A percentile compares a stretch with the other conserved stretches of the same genome.
These are phyloP conservation scores for Noturus placidus DNA, from an alignment of 2,113 vertebrate species.

Conservation along the genomic window DNA sequence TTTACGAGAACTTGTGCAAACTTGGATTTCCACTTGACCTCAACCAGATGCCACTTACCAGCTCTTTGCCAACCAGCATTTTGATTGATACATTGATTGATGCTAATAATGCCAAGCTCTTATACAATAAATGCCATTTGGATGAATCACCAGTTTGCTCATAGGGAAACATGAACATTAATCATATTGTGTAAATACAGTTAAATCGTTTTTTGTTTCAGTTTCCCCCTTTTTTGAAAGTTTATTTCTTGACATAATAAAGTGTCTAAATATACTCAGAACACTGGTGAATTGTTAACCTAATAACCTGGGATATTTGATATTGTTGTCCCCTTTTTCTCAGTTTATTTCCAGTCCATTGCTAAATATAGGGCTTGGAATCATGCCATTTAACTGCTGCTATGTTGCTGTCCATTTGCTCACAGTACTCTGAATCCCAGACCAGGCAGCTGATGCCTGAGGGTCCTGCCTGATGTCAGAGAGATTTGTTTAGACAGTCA, in stretches of 20 bases:
- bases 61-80: slow-evolving; percentile 59
- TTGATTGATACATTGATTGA: slow-evolving; percentile 63
- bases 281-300: slow-evolving; percentile 25
- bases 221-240: slow-evolving; percentile 21
- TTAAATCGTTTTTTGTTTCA: slow-evolving; percentile 47
- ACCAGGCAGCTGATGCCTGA: slow-evolving; percentile 58
- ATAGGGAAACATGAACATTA: slow-evolving; percentile 61
- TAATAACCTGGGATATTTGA: slow-evolving; percentile 44
- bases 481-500: slow-evolving; percentile 67
- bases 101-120: slow-evolving; percentile 56
- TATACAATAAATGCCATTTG: slow-evolving; percentile 58
- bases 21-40: slow-evolving; percentile 59
- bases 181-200: slow-evolving; percentile 62
- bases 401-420: slow-evolving; percentile 35
- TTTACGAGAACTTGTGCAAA: slow-evolving; percentile 58
- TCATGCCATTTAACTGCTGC: slow-evolving; percentile 49
- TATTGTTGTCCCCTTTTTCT: slow-evolving; percentile 35
- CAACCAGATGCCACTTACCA: slow-evolving; percentile 58
- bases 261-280: not conserved
- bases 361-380: slow-evolving; percentile 53
- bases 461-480: slow-evolving; percentile 66
- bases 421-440: slow-evolving; percentile 45
- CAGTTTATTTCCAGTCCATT: slow-evolving; percentile 50
- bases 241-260: not conserved
- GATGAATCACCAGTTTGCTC: slow-evolving; percentile 50